Evolutionary conservation across 2,888 invertebrate genomes (phyloP), one percentile per base, ranked within the genome.

Genomic region (Artemia sp.): DNA sequence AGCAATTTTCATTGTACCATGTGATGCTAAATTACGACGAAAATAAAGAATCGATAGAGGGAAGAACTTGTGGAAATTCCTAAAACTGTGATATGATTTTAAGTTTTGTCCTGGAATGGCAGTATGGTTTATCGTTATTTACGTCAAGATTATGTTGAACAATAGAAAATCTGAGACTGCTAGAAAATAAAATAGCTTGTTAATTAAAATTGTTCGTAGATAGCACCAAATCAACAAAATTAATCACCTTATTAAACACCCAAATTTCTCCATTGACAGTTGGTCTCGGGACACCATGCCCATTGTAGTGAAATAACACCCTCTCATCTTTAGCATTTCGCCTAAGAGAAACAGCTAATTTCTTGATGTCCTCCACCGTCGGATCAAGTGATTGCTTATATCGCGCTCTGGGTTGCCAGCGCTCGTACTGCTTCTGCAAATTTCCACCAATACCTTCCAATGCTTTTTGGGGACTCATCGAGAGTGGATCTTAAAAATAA

Each of bases 231-330:
- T 72, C 19, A 38, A 38, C 38, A 38, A 38, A 12, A 72, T 38
- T 70, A 76, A 80, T 78, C 78, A 91, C 91, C 81, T 90, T 86
- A 81, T 99, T 98, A 81, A 98, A 98, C 6, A 99, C 96, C 97
- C 97, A 97, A 75, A 97, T 92, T 83, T 99, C 98, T 10, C 98
- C 97, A 81, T 98, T 98, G 19, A 86, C 83, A 11, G 98, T 98
- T 52, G 98, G 98, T 78, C 89, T 90, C 66, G 98, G 98, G 71
- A 99, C 98, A 14, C 98, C 98, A 78, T 98, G 98, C 0, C 98
- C 98, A 79, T 98, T 99, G 79, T 98, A 99, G 80, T 99, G 98
- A 80, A 98, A 98, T 70, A 99, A 81, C 53, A 98, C 95, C 73
- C 98, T 84, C 78, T 98, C 98, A 76, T 97, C 97, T 80, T 97